Base-by-base conservation (phyloP, 2,888 invertebrate genomes). In the Scaptodrosophila latifasciaeformis region DNA sequence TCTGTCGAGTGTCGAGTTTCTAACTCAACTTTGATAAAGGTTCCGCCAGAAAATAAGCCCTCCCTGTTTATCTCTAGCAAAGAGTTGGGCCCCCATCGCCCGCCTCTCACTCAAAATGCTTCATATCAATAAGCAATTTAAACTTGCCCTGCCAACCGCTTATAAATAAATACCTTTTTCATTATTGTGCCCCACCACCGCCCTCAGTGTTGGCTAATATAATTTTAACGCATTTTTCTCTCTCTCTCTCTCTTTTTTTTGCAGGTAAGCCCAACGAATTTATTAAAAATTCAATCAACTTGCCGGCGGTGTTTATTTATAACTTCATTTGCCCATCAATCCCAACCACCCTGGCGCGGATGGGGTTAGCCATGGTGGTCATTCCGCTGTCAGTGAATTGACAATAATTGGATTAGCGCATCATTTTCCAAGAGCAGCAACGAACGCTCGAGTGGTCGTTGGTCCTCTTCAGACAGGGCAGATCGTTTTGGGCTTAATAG, bases 351-450 rank as follows among this genome's bases (percentile, higher is more conserved):
- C 29, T 29, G 29, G 10, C 44, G 51, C 31, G 9, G 21, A n/a
- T n/a, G n/a, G 18, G 49, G 49, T 21, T 15, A 12, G n/a, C n/a
- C 3, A 39, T 39, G 50, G 35, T 30, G 9, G 18, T 63, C 54
- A 59, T 44, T 49, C 35, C 59, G 58, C 75, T 81, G 71, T 69
- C 81, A 81, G 65, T 82, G 78, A 82, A 81, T 80, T 81, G 82
- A 81, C 78, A 76, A 82, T 82, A 82, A 82, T 82, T 82, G 82
- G 82, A 82, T 82, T 82, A 82, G 76, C 67, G 67, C 71, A 71
- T 65, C 65, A 66, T 64, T 69, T 65, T 48, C 39, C 45, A 13
- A 45, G 13, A 37, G 37, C 54, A 19, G 12, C 17, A 46, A 18
- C 39, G 53, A 31, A 24, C 29, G 27, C 51, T 34, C 27, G 44